Evolutionary conservation across 1,140 invertebrate genomes (phyloP).

Genomic region (Calosoma granatense): DNA sequence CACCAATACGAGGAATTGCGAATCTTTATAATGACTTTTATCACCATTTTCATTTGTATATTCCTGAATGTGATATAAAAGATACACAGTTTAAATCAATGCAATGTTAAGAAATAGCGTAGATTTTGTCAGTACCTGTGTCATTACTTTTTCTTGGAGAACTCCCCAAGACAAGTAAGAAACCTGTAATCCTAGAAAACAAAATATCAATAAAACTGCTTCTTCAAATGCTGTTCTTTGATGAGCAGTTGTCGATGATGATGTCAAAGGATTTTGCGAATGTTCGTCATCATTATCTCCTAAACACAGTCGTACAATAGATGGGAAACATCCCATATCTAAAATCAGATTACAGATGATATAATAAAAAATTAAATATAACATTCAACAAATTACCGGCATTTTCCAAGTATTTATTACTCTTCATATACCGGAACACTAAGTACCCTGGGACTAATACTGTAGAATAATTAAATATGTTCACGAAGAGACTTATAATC

Average conservation of each 20-base stretch:
- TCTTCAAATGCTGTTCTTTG: slow-evolving; percentile 42
- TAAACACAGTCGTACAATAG: slow-evolving; percentile 50
- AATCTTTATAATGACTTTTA: slow-evolving; percentile 72
- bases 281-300: slow-evolving; percentile 39
- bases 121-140: slow-evolving; percentile 53
- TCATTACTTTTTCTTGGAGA: slow-evolving; percentile 89
- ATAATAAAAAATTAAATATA: slow-evolving; percentile 17
- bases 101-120: neutral
- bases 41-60: slow-evolving; percentile 53
- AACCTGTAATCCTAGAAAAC: slow-evolving; percentile 79
- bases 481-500: slow-evolving; percentile 65
- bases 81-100: slow-evolving; percentile 19
- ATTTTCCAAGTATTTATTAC: slow-evolving; percentile 71
- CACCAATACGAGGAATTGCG: slow-evolving; percentile 91
- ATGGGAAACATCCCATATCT: slow-evolving; percentile 45
- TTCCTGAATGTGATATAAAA: too few relatives aligned
- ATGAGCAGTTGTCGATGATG: slow-evolving; percentile 21
- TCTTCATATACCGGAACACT: slow-evolving; percentile 72
- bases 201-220: slow-evolving; percentile 55
- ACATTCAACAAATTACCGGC: slow-evolving; percentile 57
- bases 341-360: slow-evolving; percentile 14
- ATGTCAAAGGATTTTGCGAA: slow-evolving; percentile 24
- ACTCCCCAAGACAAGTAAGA: slow-evolving; percentile 92
- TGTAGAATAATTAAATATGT: slow-evolving; percentile 81
- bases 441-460: slow-evolving; percentile 78